Evolutionary conservation across 2,888 invertebrate genomes (phyloP).

Genomic region (Leucozona laternaria): DNA sequence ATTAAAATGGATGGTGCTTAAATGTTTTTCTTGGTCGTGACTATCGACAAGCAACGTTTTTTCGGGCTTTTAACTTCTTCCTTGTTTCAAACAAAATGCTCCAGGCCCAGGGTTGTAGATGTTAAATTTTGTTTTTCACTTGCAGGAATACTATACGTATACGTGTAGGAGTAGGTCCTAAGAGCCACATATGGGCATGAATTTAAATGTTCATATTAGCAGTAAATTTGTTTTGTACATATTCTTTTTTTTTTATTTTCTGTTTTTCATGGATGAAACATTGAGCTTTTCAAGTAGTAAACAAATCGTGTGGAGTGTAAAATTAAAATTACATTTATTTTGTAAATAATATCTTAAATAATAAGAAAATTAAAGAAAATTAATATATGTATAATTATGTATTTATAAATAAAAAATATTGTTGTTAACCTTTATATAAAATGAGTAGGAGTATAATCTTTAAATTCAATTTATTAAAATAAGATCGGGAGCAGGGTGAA

Average conservation of each 20-base stretch:
- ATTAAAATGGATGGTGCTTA: slow-evolving; percentile 67
- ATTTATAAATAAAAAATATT: slow-evolving; percentile 35
- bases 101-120: background rate
- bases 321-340: slow-evolving; percentile 16
- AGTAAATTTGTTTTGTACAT: slow-evolving; percentile 41
- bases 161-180: background rate
- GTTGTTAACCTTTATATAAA: background rate
- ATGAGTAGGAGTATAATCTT: background rate
- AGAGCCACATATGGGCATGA: slow-evolving; percentile 51
- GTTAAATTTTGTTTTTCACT: background rate
- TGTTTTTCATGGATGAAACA: slow-evolving; percentile 6
- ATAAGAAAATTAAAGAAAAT: slow-evolving; percentile 1
- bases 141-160: slow-evolving; percentile 15
- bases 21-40: slow-evolving; percentile 33
- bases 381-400: slow-evolving; percentile 21
- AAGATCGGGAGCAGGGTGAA: background rate
- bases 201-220: slow-evolving; percentile 68
- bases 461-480: background rate
- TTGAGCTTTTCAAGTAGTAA: slow-evolving; percentile 9
- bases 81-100: slow-evolving; percentile 21
- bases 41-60: slow-evolving; percentile 16
- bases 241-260: background rate
- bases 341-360: slow-evolving; percentile 24
- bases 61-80: background rate
- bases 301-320: slow-evolving; percentile 30